A percentile compares a stretch with the other conserved stretches of the same genome.
Evolutionary conservation across 2,888 invertebrate species (phyloP).

Genomic region (Villa cingulata): DNA sequence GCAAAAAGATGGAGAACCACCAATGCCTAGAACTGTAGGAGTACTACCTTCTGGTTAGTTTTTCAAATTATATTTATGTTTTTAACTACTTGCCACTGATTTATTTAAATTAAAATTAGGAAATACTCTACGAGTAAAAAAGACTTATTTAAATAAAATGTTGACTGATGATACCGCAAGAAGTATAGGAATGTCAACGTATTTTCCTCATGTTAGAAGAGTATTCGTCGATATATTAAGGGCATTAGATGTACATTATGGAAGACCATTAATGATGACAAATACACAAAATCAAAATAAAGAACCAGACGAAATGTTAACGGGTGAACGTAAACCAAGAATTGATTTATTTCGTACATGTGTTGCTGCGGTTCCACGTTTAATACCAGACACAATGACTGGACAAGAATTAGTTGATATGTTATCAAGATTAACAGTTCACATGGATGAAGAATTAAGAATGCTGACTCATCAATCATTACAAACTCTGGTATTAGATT

Average conservation of each 20-base stretch:
- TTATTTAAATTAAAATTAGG: conserved; percentile 40
- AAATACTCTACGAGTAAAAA: conserved; percentile 85
- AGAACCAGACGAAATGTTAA: conserved; percentile 81
- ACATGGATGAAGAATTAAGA: conserved; percentile 95
- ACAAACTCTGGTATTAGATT: conserved; percentile 90
- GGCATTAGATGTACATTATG: conserved; percentile 89
- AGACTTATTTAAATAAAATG: conserved; percentile 93
- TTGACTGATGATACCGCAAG: conserved; percentile 91
- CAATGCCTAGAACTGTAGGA: conserved; percentile 94
- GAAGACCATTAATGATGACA: conserved; percentile 92
- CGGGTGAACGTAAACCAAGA: conserved; percentile 92
- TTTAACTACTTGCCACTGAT: neutral
- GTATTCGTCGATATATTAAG: conserved; percentile 92
- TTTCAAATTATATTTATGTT: neutral
- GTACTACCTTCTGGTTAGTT: conserved; percentile 60
- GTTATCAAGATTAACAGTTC: conserved; percentile 84
- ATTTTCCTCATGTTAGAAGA: conserved; percentile 88
- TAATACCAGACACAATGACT: conserved; percentile 96
- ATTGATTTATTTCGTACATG: conserved; percentile 97
- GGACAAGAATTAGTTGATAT: conserved; percentile 88
- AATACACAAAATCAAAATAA: conserved; percentile 92
- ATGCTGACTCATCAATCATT: conserved; percentile 87
- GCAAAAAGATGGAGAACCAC: conserved; percentile 97
- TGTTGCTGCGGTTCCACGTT: conserved; percentile 92
- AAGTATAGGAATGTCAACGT: conserved; percentile 92